Base-by-base conservation (phyloP, 2,113 vertebrate species). In the Hydrochoerus hydrochaeris region DNA sequence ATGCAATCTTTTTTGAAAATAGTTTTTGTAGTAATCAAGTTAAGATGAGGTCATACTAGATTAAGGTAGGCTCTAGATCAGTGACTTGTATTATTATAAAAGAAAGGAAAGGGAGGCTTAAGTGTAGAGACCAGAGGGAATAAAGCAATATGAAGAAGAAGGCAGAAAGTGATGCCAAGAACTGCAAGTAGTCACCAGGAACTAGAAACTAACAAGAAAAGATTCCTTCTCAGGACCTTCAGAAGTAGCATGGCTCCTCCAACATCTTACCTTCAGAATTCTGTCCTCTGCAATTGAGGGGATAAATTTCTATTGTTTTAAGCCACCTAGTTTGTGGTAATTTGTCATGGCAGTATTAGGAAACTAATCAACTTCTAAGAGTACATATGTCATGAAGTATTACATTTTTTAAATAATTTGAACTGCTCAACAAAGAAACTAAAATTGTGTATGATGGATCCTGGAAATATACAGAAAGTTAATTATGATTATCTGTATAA, bases 271-370 rank as follows among this genome's bases (percentile, higher is more conserved):
- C 77, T 87, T 71, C 67, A 63, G 67, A 73, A 54, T 73, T 67
- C 11, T 49, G 41, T 13, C 69, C 30, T 62, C n/a, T 32, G 32
- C n/a, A 84, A 57, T 57, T 78, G n/a, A 80, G 38, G 78, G 16
- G 57, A 85, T 73, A 85, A 69, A 83, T 44, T 90, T 95, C 44
- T 91, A 17, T 88, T 35, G 19, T 84, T 91, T 62, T 95, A 93
- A 71, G 62, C 54, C 26, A 44, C 14, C 12, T 28, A 41, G 19
- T 90, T 86, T 69, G 7, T 92, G 41, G 46, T 63, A 30, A 81
- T 73, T 88, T 67, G 65, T 67, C 49, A 44, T 13, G 32, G 6
- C 41, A 52, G 17, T n/a, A 52, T 87, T 38, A 85, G 52, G 62
- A 65, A 91, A 88, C 46, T 30, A 88, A 88, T 44, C 12, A 88